Evolutionary conservation across 2,797 vertebrate genomes (phyloP), one percentile per base, ranked within the genome.

Genomic region (Antennarius maculatus): DNA sequence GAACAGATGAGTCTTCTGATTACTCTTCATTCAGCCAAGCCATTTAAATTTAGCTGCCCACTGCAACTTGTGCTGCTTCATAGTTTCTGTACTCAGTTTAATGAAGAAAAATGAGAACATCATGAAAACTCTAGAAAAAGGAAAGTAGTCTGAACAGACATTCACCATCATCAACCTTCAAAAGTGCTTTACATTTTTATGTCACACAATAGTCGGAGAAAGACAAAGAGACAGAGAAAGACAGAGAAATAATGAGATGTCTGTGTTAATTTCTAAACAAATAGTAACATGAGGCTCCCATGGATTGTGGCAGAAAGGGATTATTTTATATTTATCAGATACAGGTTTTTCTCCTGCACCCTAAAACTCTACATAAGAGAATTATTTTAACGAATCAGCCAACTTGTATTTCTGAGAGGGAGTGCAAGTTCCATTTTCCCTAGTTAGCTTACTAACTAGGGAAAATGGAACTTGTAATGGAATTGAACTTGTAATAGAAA

Each of bases 1-100:
- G 63, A 85, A 75, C 53, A 79, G 52, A 63, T 43, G 3, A 56
- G 10, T 72, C 51, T 39, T 66, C 70, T 78, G 75, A 59, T 54
- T 79, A 45, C 58, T 57, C 62, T 62, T 57, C 54, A 55, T 60
- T 73, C 69, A 72, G 58, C 70, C 69, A 57, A 80, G 61, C 15
- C 0, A 0, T 55, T 74, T 46, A 59, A 46, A 61, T 77, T 77
- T 48, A 55, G 48, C 46, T 66, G 15, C 66, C 66, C 55, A 8
- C 56, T 68, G 56, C 41, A 23, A 64, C 28, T 50, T 43, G 34
- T 39, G 51, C 50, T 6, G 10, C 66, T 59, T 68, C 37, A 43
- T 29, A 54, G 50, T 41, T 37, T 39, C 41, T 18, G 34, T 39
- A 7, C 47, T 45, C 45, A 41, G 28, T 65, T 6, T 55, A 18